Conservation (phyloP, 2,113 vertebrate genomes). For the Toxotes chatareus region DNA sequence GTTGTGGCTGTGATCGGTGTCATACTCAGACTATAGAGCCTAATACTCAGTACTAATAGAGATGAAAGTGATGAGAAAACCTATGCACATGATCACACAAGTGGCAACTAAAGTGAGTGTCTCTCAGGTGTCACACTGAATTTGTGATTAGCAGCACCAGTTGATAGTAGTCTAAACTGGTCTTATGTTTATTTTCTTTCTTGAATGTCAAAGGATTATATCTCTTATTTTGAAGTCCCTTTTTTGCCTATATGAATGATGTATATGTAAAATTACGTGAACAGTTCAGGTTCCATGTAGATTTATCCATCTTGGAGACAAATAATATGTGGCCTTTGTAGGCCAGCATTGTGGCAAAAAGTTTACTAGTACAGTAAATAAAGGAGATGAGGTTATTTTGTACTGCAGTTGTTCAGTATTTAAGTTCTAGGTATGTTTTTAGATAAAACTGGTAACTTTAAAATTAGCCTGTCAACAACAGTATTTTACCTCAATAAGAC, state of each 20-base stretch:
- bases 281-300: background rate
- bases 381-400: background rate
- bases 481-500: too few species aligned
- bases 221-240: background rate
- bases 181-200: background rate
- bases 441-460: background rate
- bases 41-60: too few species aligned
- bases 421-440: background rate
- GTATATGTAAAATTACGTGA: background rate
- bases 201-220: background rate
- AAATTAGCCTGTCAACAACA: background rate
- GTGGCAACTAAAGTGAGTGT: background rate
- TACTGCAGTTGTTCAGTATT: background rate
- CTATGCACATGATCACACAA: background rate
- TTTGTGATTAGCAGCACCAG: background rate
- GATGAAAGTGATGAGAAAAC: background rate
- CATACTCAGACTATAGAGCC: background rate
- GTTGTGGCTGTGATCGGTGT: too few species aligned
- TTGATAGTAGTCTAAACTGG: background rate
- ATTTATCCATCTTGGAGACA: background rate
- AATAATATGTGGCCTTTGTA: background rate
- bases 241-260: background rate
- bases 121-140: background rate
- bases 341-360: background rate
- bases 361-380: background rate